These are phyloP conservation scores for Paramisgurnus dabryanus DNA, from an alignment of 2,113 vertebrate species.

Conservation along the genomic window DNA sequence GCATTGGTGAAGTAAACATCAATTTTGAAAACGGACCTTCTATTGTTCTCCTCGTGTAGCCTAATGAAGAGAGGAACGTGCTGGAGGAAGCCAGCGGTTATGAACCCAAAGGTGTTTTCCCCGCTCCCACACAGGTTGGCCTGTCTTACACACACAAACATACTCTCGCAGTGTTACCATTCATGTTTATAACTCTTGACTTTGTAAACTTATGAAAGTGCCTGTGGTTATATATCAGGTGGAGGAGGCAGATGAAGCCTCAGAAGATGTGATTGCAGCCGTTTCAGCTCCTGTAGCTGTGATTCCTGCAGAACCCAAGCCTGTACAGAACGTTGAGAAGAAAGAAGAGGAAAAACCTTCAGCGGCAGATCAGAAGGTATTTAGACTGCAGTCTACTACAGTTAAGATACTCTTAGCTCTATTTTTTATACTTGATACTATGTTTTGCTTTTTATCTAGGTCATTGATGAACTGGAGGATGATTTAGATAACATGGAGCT, in stretches of 20 bases:
- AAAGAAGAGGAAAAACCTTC: conserved; percentile 37
- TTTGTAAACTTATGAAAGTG: neutral
- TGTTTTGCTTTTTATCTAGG: conserved; percentile 63
- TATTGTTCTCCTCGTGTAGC: conserved; percentile 69
- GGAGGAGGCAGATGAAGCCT: conserved; percentile 54
- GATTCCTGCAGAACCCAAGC: conserved; percentile 43
- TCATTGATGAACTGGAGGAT: conserved; percentile 88
- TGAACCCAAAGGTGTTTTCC: conserved; percentile 72
- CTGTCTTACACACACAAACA: neutral
- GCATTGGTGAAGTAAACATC: neutral
- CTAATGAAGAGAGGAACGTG: conserved; percentile 95
- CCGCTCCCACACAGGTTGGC: conserved; percentile 59
- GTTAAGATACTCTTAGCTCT: too few species aligned
- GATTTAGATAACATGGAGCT: conserved; percentile 96
- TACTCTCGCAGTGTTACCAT: neutral
- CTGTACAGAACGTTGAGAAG: conserved; percentile 39
- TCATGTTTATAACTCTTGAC: neutral
- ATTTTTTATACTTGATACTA: neutral
- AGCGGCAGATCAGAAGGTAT: conserved; percentile 24
- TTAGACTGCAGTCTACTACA: neutral
- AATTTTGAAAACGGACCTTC: neutral
- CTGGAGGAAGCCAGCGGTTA: conserved; percentile 91
- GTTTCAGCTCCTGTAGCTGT: conserved; percentile 44
- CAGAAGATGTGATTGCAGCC: conserved; percentile 22
- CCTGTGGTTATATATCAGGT: conserved; percentile 31